phyloP scores from a whole-genome alignment of 1,140 invertebrate genomes.

The Rhynchophorus ferrugineus region DNA sequence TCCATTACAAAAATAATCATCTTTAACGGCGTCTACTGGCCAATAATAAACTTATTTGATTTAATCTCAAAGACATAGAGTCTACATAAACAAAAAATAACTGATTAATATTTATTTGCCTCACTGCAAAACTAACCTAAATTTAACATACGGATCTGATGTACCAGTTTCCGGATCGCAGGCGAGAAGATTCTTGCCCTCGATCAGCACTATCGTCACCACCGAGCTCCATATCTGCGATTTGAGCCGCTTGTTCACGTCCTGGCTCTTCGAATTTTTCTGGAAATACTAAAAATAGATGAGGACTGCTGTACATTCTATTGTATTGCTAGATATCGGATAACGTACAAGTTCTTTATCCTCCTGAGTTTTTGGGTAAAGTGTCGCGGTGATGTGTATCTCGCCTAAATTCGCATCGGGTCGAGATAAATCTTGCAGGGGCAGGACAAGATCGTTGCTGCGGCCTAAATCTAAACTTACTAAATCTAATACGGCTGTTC shows the following conservation, averaged over 20 bases:
- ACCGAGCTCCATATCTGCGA: conserved; percentile 93
- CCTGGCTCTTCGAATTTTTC: conserved; percentile 64
- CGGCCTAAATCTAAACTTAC: conserved; percentile 77
- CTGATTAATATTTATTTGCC: background rate
- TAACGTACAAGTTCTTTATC: conserved; percentile 91
- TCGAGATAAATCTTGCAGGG: conserved; percentile 64
- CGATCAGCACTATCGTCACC: conserved; percentile 91
- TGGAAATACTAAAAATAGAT: conserved; percentile 65
- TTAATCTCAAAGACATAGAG: background rate
- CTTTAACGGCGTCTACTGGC: no score
- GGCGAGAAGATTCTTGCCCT: conserved; percentile 82
- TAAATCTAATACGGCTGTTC: conserved; percentile 77
- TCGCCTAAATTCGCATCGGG: conserved; percentile 68
- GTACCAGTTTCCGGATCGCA: conserved; percentile 83
- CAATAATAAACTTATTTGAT: background rate
- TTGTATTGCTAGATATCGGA: background rate
- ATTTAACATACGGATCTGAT: conserved; percentile 94
- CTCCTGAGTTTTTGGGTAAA: conserved; percentile 83
- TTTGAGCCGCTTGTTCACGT: conserved; percentile 73
- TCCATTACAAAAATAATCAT: no score
- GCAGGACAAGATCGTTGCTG: conserved; percentile 67
- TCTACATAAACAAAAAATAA: background rate
- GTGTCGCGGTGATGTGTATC: conserved; percentile 68
- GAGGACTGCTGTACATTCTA: conserved; percentile 6
- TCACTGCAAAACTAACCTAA: conserved; percentile 56